Evolutionary conservation across 2,797 vertebrate species (phyloP), one percentile per base, ranked within the genome.

Genomic region (Anabacerthia variegaticeps): DNA sequence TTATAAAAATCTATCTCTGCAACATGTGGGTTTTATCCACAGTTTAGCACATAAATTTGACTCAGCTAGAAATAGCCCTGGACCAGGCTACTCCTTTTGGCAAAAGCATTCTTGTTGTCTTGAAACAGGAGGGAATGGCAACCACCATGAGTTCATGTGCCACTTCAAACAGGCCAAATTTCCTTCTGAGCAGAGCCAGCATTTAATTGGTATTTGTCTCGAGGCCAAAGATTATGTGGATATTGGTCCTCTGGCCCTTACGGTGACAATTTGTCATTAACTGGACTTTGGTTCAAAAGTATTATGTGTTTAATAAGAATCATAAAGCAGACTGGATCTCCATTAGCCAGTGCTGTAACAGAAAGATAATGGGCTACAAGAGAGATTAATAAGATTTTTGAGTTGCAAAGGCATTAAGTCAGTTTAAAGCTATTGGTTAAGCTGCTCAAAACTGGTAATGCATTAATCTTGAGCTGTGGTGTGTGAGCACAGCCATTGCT

Each of bases 321-420:
- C 39, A 24, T 52, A 61, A 69, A 36, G 18, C 30, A 22, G 37
- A 74, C 41, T 79, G 36, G 12, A 46, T 93, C 71, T 88, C 14
- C 43, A 36, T 19, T 77, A 10, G 44, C 15, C 2, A 3, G 27
- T 67, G 63, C 83, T 76, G 39, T 84, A 89, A 74, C 32, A 48
- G 74, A 81, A 88, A 79, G 59, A 78, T 91, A 93, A 87, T 87
- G 67, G 22, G 34, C 88, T 93, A 27, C 30, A 41, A 85, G 51
- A 81, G 56, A 92, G 71, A 93, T 82, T 93, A 96, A 51, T 90
- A 94, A 80, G 78, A 87, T 77, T 91, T 96, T 82, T 76, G 68
- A 94, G 61, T 92, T 0, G 2, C 68, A 77, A 51, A 96, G 82
- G 77, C 18, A 12, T 86, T 90, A 86, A 90, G 74, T 92, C 74